Conservation (phyloP, 1,140 invertebrate species). For the Zaprionus inermis region DNA sequence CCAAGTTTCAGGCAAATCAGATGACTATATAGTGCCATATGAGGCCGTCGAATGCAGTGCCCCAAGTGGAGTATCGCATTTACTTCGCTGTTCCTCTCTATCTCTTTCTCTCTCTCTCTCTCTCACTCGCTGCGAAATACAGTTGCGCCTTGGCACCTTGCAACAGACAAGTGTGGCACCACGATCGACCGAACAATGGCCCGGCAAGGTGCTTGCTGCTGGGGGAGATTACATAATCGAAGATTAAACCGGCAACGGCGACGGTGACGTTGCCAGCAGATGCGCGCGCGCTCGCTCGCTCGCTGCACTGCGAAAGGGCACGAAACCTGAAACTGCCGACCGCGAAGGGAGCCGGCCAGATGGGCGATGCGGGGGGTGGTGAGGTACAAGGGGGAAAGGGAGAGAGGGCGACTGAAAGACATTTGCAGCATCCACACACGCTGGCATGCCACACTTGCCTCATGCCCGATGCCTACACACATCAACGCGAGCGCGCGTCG, state of each 20-base stretch:
- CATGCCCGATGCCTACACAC: constrained; percentile 21
- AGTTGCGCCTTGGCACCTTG: constrained; percentile 5
- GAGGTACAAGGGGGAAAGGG: neutral
- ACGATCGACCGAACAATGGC: neutral
- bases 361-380: neutral
- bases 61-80: neutral
- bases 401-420: neutral
- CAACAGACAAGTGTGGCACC: neutral
- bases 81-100: neutral
- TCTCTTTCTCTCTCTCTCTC: neutral
- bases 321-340: constrained; percentile 31
- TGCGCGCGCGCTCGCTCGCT: constrained; percentile 27
- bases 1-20: neutral
- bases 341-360: constrained; percentile 3
- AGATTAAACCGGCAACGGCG: constrained; percentile 43
- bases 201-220: constrained; percentile 16
- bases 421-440: constrained; percentile 50
- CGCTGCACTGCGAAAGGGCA: constrained; percentile 33
- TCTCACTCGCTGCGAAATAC: neutral
- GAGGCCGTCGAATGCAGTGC: neutral
- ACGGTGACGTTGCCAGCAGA: constrained; percentile 37
- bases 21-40: neutral
- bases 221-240: constrained; percentile 40
- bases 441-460: constrained; percentile 39
- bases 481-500: neutral